Evolutionary conservation across 1,140 invertebrate species (phyloP), one percentile per base, ranked within the genome.

Genomic region (Psilanteris sp.): DNA sequence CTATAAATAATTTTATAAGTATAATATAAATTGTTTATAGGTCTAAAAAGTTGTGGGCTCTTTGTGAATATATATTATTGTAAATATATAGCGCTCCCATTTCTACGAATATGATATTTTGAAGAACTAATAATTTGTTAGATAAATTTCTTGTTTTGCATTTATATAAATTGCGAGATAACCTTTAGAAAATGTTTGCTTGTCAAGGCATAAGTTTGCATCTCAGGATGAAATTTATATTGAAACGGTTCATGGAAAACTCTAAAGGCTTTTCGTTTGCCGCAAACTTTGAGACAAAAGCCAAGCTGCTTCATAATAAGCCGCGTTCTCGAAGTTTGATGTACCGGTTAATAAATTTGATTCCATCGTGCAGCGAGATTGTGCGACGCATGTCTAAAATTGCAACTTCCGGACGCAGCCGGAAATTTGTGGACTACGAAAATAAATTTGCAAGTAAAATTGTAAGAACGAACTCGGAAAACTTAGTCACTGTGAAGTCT

Each of bases 381-480:
- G 16, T 20, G 66, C 57, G 27, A 36, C 46, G 31, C 50, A 27
- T 46, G 44, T 44, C 50, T 46, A 50, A 62, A 62, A 62, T 31
- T 62, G 54, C 54, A 59, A 67, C 50, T 54, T 44, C 11, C 18
- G 24, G 39, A 44, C 41, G 14, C 50, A 20, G 0, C 16, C 57
- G 15, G 43, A 73, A 46, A 59, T 52, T 32, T 44, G 50, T 41
- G 20, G 26, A 48, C 26, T 16, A 41, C 24, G 34, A 46, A 59
- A 66, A 57, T 64, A 57, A 57, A 66, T 64, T 57, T 66, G 48
- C 57, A 73, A 73, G 59, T 54, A n/a, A 66, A 73, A 66, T 66
- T 39, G 44, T 22, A 26, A 20, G 50, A 36, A 26, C 9, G 24
- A 24, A 27, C 46, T 46, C 31, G 36, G 29, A 26, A 31, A 34